phyloP scores from a whole-genome alignment of 2,797 vertebrate species.

The Labeo calbasu region DNA sequence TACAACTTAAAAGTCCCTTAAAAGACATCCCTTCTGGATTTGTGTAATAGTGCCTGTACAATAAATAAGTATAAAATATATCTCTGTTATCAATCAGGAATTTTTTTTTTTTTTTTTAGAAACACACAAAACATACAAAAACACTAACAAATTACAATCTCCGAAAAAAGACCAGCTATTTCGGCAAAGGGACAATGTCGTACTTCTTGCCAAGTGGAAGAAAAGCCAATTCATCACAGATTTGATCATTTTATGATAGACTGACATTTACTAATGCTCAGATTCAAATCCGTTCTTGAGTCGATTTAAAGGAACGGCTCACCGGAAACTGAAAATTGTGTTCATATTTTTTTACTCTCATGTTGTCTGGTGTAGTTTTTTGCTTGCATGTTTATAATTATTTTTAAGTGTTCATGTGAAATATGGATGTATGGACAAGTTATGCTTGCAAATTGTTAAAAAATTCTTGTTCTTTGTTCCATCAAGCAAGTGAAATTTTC shows the following conservation, averaged over 20 bases:
- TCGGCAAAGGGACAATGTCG: slow-evolving; percentile 74
- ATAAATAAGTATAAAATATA: slow-evolving; percentile 99
- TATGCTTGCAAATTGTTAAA: too few relatives aligned
- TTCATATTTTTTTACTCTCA: background rate
- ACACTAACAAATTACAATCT: slow-evolving; percentile 77
- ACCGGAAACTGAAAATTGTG: slow-evolving; percentile 1
- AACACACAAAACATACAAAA: slow-evolving; percentile 87
- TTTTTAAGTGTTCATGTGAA: background rate
- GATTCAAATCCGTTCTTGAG: background rate
- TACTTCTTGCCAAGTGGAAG: slow-evolving; percentile 63
- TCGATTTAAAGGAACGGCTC: slow-evolving; percentile 1
- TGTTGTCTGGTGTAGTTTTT: background rate
- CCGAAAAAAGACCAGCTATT: slow-evolving; percentile 96
- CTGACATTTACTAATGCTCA: slow-evolving; percentile 15
- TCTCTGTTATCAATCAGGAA: slow-evolving; percentile 81
- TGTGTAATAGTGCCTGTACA: slow-evolving; percentile 83
- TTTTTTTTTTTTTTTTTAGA: slow-evolving; percentile 72
- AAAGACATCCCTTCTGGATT: slow-evolving; percentile 73
- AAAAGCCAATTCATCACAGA: slow-evolving; percentile 42
- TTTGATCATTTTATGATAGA: slow-evolving; percentile 30
- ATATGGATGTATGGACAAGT: background rate
- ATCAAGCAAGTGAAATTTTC: background rate
- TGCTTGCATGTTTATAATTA: background rate
- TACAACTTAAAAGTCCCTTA: slow-evolving; percentile 73
- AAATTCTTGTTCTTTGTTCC: too few relatives aligned